Conservation (phyloP, 2,888 invertebrate species). For the Rapana venosa region DNA sequence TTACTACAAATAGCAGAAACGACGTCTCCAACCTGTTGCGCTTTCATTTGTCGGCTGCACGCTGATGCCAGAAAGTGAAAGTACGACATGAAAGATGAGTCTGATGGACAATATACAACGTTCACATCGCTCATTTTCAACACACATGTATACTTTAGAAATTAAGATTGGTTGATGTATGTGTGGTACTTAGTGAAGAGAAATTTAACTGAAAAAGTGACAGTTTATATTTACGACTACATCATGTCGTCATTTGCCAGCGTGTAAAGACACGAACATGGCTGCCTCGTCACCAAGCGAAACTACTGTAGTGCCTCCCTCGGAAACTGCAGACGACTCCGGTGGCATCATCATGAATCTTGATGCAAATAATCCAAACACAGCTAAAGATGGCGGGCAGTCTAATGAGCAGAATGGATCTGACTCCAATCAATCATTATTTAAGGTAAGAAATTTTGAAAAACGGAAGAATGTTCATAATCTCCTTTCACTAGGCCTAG, state of each 20-base stretch:
- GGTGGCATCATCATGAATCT: background rate
- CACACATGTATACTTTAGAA: background rate
- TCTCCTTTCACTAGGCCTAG: too few species aligned
- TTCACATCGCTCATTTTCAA: background rate
- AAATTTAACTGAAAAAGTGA: background rate
- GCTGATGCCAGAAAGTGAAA: slow-evolving; percentile 41
- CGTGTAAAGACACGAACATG: slow-evolving; percentile 59
- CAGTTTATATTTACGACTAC: slow-evolving; percentile 46
- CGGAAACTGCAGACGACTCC: slow-evolving; percentile 2
- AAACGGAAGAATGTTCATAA: too few species aligned
- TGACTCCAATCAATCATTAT: background rate
- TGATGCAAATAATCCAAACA: background rate
- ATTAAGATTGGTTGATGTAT: background rate
- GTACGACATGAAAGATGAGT: slow-evolving; percentile 1
- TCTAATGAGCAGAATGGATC: background rate
- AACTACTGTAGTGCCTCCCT: slow-evolving; percentile 3
- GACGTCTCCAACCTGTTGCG: slow-evolving; percentile 34
- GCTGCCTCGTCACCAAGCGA: slow-evolving; percentile 47
- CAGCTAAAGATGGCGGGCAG: background rate
- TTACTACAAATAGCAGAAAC: background rate
- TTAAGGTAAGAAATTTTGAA: background rate
- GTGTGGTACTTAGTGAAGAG: background rate
- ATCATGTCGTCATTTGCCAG: slow-evolving; percentile 54
- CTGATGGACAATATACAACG: background rate
- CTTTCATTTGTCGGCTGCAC: slow-evolving; percentile 38